Base-by-base conservation (phyloP, 2,797 vertebrate species). In the Setipinna tenuifilis region DNA sequence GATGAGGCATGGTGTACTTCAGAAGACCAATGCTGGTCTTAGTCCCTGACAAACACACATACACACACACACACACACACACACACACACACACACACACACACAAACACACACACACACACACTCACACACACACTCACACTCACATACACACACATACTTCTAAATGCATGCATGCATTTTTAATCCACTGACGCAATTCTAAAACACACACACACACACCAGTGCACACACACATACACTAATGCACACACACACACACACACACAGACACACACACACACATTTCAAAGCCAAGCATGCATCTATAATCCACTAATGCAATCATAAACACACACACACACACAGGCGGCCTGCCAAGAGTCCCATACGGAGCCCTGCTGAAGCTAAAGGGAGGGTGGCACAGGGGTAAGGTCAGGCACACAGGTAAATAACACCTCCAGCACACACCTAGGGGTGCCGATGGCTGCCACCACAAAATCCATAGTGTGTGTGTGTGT, bases 261-360 rank as follows among this genome's bases (percentile, higher is more conserved):
- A 71, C 65, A 68, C 62, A 68, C 62, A 68, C 62, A 68, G 23
- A 68, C 62, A 68, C 62, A 28, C 62, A 68, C 62, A 68, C 25
- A 28, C 62, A 41, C 35, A 41, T 5, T 2, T 5, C 35, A 41
- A 41, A 41, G 35, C 1, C 35, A 41, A 41, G 35, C 35, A 41
- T 41, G 35, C 35, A 41, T 41, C 35, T 41, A 41, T 41, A 41
- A 41, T 41, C 2, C 35, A 41, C 35, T 41, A 5, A 41, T 41
- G 35, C 35, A 41, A 41, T 41, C 35, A 2, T 41, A 41, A 41
- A 7, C 50, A 65, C 62, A 23, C n/a, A 23, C 62, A 65, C 10
- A 10, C 9, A 65, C n/a, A 75, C 61, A 7, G 2, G 28, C 62
- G 0, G 25, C n/a, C 61, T 65, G 61, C n/a, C n/a, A 23, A 65